These are phyloP conservation scores for Drosophila gunungcola DNA, from an alignment of 1,140 invertebrate genomes.

Conservation along the genomic window DNA sequence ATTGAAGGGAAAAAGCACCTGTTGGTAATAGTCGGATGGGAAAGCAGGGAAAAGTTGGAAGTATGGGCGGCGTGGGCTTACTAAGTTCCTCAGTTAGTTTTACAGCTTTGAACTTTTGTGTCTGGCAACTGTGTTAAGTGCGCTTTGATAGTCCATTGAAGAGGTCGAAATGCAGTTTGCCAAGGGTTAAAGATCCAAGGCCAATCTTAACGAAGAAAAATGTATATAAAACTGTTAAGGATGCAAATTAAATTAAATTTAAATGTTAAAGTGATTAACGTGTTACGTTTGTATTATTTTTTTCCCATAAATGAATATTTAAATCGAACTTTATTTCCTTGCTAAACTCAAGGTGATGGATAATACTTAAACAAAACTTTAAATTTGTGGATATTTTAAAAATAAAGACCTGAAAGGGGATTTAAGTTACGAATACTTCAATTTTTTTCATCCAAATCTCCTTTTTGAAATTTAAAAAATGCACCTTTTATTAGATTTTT, in stretches of 20 bases:
- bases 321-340: no score
- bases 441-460: no score
- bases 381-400: no score
- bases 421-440: no score
- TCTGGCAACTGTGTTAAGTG: slow-evolving; percentile 78
- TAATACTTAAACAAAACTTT: no score
- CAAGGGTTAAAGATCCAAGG: slow-evolving; percentile 13
- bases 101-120: slow-evolving; percentile 75
- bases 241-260: not conserved
- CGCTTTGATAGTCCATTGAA: slow-evolving; percentile 72
- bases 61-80: slow-evolving; percentile 5
- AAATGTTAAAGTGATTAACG: no score
- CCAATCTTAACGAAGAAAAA: not conserved
- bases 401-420: no score
- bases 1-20: slow-evolving; percentile 48
- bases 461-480: no score
- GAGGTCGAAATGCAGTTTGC: slow-evolving; percentile 36
- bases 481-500: no score
- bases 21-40: slow-evolving; percentile 28
- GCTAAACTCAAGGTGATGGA: no score
- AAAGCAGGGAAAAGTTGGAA: slow-evolving; percentile 7
- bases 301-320: no score
- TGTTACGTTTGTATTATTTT: no score
- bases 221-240: not conserved
- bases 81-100: slow-evolving; percentile 68